These are phyloP conservation scores for Penaeus japonicus DNA, from an alignment of 1,140 invertebrate genomes.

Conservation along the genomic window DNA sequence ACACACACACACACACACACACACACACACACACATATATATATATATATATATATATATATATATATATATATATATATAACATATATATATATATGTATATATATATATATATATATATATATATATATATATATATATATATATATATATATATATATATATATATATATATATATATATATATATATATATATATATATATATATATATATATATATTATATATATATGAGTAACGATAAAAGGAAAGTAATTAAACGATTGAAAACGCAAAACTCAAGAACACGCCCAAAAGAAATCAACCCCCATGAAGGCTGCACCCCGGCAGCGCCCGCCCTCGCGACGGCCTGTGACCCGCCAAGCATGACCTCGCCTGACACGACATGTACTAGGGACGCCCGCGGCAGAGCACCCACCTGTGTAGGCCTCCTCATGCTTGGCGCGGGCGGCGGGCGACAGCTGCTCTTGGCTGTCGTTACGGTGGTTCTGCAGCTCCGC, in stretches of 20 bases:
- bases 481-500: conserved; percentile 47
- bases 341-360: not conserved
- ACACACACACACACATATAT: not conserved
- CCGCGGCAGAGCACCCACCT: not conserved
- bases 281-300: no score
- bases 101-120: no score
- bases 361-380: no score
- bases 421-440: conserved; percentile 57
- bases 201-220: not conserved
- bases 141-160: no score
- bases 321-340: no score
- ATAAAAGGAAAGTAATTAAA: not conserved
- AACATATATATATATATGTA: not conserved
- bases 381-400: no score
- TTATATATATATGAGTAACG: not conserved
- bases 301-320: no score
- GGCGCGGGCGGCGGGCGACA: conserved; percentile 46
- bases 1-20: not conserved
- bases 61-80: no score
- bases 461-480: conserved; percentile 52
- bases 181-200: not conserved
- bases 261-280: not conserved
- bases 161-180: no score
- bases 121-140: no score
- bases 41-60: not conserved